A percentile compares a stretch with the other conserved stretches of the same genome.
These are phyloP conservation scores for Euura lappo DNA, from an alignment of 1,140 invertebrate species.

Conservation along the genomic window DNA sequence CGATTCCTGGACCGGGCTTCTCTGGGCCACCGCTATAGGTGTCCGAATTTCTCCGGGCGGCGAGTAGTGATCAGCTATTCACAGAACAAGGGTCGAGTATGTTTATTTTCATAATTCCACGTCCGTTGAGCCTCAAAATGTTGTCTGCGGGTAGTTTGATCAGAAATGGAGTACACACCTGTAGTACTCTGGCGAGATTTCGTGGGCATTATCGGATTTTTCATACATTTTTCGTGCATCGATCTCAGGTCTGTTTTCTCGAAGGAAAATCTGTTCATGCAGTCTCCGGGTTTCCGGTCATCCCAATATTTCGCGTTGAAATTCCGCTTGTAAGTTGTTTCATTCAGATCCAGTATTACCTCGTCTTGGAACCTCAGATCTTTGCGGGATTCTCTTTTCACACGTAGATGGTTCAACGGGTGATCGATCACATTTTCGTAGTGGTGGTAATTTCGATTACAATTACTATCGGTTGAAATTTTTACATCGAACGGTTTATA, in stretches of 20 bases:
- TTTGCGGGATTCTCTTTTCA: conserved; percentile 5
- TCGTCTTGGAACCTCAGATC: conserved; percentile 16
- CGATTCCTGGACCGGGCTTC: not conserved
- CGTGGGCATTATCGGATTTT: conserved; percentile 11
- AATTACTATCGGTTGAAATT: not conserved
- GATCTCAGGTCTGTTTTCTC: not conserved
- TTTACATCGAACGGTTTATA: not conserved
- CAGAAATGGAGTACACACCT: not conserved
- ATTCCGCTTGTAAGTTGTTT: conserved; percentile 1
- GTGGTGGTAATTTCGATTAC: conserved; percentile 10
- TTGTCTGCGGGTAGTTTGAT: no score
- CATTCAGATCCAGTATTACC: not conserved
- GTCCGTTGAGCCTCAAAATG: no score
- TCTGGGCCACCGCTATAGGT: not conserved
- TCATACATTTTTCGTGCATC: conserved; percentile 18
- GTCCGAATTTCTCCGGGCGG: not conserved
- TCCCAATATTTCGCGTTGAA: conserved; percentile 15
- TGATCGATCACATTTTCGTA: conserved; percentile 16
- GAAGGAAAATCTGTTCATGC: conserved; percentile 10
- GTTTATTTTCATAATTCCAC: no score
- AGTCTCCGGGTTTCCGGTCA: not conserved
- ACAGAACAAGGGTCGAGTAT: no score
- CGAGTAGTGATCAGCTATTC: conserved; percentile 1
- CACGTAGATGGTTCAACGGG: conserved; percentile 11
- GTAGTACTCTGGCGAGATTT: conserved; percentile 7